A percentile compares a stretch with the other conserved stretches of the same genome.
These are phyloP conservation scores for Mus pahari DNA, from an alignment of 2,113 vertebrate genomes.

Conservation along the genomic window DNA sequence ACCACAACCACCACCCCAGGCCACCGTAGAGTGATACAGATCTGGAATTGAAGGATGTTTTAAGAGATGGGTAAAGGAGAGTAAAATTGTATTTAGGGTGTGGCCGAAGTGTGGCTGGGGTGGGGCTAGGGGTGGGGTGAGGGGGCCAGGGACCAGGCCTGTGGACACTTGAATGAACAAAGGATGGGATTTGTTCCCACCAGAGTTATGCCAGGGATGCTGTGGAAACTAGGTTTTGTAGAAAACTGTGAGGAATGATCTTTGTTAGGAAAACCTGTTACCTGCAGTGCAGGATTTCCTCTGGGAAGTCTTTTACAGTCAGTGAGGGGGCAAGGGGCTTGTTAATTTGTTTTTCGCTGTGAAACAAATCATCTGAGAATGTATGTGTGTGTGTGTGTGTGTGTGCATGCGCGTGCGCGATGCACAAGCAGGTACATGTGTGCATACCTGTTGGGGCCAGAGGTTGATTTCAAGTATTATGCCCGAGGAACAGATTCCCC, in stretches of 20 bases:
- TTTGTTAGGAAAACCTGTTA: not conserved
- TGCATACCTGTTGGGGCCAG: not conserved
- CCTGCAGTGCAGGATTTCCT: not conserved
- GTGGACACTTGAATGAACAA: not conserved
- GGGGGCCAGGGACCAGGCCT: not conserved
- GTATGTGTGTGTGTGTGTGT: not conserved
- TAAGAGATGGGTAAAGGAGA: not conserved
- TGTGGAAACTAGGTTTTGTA: not conserved
- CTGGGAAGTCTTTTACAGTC: not conserved
- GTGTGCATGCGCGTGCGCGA: not conserved
- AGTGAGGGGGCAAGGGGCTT: not conserved
- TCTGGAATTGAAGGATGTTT: not conserved
- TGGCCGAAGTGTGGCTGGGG: no score
- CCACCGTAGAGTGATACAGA: not conserved
- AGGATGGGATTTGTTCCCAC: not conserved
- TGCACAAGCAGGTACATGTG: no score
- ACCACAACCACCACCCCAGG: not conserved
- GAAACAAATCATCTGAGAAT: slow-evolving; percentile 18
- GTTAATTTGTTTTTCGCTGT: slow-evolving; percentile 34
- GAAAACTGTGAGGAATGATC: not conserved
- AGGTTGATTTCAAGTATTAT: not conserved
- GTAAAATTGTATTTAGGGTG: not conserved
- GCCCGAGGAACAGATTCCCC: no score
- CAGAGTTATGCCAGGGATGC: not conserved
- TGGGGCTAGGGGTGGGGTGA: no score